Conservation (phyloP, 2,797 vertebrate species). For the Fringilla coelebs region DNA sequence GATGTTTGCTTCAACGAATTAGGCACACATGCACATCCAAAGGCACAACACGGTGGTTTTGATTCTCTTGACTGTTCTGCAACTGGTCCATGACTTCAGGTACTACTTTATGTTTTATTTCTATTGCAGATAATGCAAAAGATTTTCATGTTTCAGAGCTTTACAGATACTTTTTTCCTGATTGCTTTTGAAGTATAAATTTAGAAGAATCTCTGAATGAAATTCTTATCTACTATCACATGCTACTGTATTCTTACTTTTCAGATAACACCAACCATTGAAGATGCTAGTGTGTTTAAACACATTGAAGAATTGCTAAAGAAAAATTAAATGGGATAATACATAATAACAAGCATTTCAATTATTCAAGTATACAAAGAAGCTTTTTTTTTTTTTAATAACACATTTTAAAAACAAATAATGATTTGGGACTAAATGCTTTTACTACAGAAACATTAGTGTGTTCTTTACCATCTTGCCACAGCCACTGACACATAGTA, state of each 20-base stretch:
- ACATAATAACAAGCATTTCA: background rate
- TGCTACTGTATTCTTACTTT: conserved; percentile 18
- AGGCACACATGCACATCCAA: background rate
- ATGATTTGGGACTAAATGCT: background rate
- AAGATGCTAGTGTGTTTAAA: conserved; percentile 88
- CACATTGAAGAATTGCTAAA: conserved; percentile 83
- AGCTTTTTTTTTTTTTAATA: background rate
- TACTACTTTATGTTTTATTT: background rate
- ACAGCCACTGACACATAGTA: background rate
- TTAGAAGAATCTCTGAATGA: background rate
- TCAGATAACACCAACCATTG: conserved; percentile 91
- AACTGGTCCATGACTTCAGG: background rate
- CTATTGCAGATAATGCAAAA: background rate
- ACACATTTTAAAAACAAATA: background rate
- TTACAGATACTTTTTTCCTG: background rate
- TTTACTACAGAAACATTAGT: background rate
- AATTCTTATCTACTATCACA: background rate
- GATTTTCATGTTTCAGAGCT: background rate
- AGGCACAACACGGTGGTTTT: background rate
- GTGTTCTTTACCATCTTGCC: background rate
- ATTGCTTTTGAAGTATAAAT: background rate
- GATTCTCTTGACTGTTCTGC: background rate
- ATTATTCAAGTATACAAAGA: background rate
- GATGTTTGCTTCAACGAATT: background rate
- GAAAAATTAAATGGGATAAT: conserved; percentile 18